Base-by-base conservation (phyloP, 2,888 invertebrate genomes). In the Caenorhabditis panamensis region DNA sequence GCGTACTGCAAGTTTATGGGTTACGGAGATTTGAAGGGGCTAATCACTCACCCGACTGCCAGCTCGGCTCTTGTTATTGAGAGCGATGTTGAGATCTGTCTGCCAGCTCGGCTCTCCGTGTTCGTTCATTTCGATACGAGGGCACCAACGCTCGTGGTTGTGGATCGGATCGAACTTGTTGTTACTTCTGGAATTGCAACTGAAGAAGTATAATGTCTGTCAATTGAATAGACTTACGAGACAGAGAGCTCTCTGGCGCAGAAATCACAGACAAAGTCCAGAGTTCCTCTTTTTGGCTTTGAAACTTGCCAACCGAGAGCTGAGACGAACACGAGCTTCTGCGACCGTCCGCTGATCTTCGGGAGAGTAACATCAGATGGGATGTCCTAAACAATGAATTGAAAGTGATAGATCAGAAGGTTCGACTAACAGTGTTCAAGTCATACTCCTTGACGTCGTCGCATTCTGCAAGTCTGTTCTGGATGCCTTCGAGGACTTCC, bases 111-210 rank as follows among this genome's bases (percentile, higher is more conserved):
- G 59, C 28, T 78, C 69, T 9, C 82, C 82, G 18, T 75, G 66
- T 8, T 82, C 78, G 51, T 82, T 68, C 47, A 51, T 69, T 18
- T 82, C 82, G n/a, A 82, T 67, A 31, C 56, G 64, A 8, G 82
- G 82, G 31, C 82, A 82, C 82, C 82, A 82, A 18, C 78, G 73
- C 36, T 78, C 78, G 41, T 82, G 82, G 37, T 79, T 79, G 53
- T 68, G 73, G 44, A 82, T 63, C 9, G 82, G 66, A 64, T 82
- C 82, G 22, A 82, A 82, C 8, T 72, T 66, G 41, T 67, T 76
- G 13, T 68, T 63, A 8, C 37, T 41, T 56, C 76, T 68, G 76
- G 44, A 67, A 49, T 20, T 54, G 37, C 18, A n/a, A 4, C 9
- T 9, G 31, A 31, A 31, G 4, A 6, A 31, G 31, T 31, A n/a